phyloP scores from a whole-genome alignment of 2,113 vertebrate genomes.

The Elephantulus edwardii region DNA sequence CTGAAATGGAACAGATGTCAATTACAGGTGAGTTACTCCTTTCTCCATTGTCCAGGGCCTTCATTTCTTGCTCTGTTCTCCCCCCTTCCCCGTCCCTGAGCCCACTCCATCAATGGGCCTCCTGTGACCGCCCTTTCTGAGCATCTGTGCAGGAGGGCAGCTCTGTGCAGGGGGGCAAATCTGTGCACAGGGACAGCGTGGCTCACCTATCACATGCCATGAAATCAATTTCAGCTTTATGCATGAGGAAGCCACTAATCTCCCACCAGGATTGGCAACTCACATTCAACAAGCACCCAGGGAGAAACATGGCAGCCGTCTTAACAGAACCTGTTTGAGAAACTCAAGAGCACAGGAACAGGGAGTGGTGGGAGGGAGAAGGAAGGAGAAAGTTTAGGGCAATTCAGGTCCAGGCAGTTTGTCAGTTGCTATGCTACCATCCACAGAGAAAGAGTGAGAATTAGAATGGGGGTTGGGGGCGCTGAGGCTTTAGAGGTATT shows the following conservation, averaged over 20 bases:
- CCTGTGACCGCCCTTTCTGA: neutral
- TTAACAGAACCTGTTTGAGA: constrained; percentile 33
- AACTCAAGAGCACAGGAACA: neutral
- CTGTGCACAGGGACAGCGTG: constrained; percentile 43
- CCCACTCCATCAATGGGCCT: neutral
- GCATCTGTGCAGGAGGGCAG: constrained; percentile 39
- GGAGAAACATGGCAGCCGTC: neutral
- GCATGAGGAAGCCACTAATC: constrained; percentile 71
- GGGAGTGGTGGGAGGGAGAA: neutral
- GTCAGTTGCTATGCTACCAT: constrained; percentile 81
- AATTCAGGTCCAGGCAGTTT: constrained; percentile 73
- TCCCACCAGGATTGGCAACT: constrained; percentile 68
- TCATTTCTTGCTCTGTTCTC: neutral
- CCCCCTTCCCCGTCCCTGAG: neutral
- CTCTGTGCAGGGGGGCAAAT: constrained; percentile 45
- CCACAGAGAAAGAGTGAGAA: constrained; percentile 65
- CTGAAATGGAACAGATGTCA: neutral
- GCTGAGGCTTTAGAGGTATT: constrained; percentile 67
- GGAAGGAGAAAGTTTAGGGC: constrained; percentile 70
- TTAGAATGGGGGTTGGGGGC: constrained; percentile 1
- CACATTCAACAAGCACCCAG: constrained; percentile 65
- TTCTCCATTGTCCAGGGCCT: neutral
- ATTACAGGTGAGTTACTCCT: neutral
- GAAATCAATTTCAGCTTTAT: constrained; percentile 75
- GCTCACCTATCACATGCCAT: constrained; percentile 61